Percentiles rank a stretch among this genome's conserved stretches.
These are phyloP conservation scores for Callionymus lyra DNA, from an alignment of 2,113 vertebrate species.

Conservation along the genomic window DNA sequence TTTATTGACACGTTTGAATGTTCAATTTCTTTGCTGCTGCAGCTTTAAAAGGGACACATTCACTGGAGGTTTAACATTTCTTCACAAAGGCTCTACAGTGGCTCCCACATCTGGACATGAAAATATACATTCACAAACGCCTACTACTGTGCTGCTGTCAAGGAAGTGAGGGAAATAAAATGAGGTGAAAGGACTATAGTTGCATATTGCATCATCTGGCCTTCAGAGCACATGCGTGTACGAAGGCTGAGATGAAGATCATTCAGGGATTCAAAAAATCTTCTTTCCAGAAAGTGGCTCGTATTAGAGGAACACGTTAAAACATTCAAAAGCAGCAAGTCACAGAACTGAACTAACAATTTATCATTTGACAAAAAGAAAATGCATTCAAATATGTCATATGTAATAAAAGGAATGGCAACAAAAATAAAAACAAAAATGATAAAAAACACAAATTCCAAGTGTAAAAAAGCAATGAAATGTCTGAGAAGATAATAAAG, in stretches of 20 bases:
- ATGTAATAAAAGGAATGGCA: no score
- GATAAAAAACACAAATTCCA: no score
- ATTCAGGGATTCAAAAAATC: not conserved
- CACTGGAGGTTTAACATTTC: constrained; percentile 1
- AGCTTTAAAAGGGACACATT: constrained; percentile 12
- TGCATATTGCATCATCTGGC: constrained; percentile 32
- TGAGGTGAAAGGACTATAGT: constrained; percentile 46
- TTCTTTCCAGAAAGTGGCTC: not conserved
- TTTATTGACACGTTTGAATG: constrained; percentile 35
- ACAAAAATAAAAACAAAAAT: no score
- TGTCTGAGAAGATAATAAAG: no score
- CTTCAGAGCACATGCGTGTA: constrained; percentile 50
- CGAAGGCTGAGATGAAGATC: constrained; percentile 1
- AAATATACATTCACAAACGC: constrained; percentile 27
- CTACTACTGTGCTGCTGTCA: constrained; percentile 19
- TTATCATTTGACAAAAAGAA: no score
- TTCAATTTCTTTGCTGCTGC: not conserved
- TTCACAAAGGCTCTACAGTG: constrained; percentile 25
- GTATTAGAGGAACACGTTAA: no score
- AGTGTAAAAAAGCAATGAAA: no score
- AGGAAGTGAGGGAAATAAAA: constrained; percentile 45
- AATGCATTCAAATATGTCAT: no score
- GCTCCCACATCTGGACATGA: constrained; percentile 23
- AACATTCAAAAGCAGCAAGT: no score
- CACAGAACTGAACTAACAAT: no score